phyloP scores from a whole-genome alignment of 30 jellyfish, hydroid and myxozoan species.

The Aurelia sp. region DNA sequence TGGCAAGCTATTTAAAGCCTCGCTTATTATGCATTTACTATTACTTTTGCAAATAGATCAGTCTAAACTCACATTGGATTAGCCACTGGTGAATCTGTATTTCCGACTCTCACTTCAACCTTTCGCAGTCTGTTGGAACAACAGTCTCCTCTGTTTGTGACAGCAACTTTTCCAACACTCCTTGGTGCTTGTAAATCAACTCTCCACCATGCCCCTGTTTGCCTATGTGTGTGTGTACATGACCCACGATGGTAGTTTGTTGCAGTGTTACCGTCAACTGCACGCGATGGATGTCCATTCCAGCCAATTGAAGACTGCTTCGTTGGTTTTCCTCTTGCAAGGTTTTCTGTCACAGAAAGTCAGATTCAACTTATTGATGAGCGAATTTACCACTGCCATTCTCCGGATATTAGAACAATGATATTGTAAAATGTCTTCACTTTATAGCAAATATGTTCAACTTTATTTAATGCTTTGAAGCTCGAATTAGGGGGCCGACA shows the following conservation, averaged over 20 bases:
- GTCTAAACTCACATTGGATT: conserved; percentile 39
- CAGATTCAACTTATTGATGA: not conserved
- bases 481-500: too few species aligned
- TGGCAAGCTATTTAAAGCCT: too few species aligned
- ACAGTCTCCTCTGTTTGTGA: conserved; percentile 64
- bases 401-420: too few species aligned
- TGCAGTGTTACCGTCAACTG: conserved; percentile 60
- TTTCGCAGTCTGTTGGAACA: conserved; percentile 45
- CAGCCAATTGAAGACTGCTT: conserved; percentile 49
- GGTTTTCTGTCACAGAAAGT: conserved; percentile 12
- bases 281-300: conserved; percentile 32
- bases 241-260: conserved; percentile 21
- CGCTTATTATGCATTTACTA: too few species aligned
- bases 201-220: conserved; percentile 73
- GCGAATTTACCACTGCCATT: too few species aligned
- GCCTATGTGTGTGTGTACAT: conserved; percentile 49
- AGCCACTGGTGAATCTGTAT: conserved; percentile 40
- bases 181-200: conserved; percentile 35
- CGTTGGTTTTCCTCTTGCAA: conserved; percentile 75
- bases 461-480: too few species aligned
- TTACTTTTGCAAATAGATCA: too few species aligned
- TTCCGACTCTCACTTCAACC: conserved; percentile 64
- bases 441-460: too few species aligned
- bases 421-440: too few species aligned
- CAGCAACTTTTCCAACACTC: conserved; percentile 37